Evolutionary conservation across 2,797 vertebrate genomes (phyloP), one percentile per base, ranked within the genome.

Genomic region (Nothura maculosa): DNA sequence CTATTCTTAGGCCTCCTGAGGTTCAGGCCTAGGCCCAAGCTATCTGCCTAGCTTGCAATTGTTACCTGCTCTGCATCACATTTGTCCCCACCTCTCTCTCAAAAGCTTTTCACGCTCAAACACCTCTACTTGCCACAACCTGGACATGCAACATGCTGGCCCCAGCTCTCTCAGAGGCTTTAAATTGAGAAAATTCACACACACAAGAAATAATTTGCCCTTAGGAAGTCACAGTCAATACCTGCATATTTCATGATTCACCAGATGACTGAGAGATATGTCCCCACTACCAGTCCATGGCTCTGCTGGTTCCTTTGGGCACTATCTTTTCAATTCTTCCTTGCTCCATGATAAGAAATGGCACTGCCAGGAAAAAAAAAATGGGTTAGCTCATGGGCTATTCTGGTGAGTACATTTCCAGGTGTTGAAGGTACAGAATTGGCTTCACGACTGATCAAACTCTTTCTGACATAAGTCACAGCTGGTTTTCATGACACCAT

Each of bases 251-350:
- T 60, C 20, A 42, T 9, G 66, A 47, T 2, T 0, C 42, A 85
- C 67, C 30, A 80, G 52, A 70, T 47, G 55, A 20, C 8, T 1
- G 7, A 50, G 38, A 16, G 16, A 24, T 1, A 0, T 61, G 1
- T 28, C 58, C 5, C 32, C 12, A 10, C n/a, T 42, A 55, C 21
- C 25, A 79, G 27, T 13, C 4, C 52, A 32, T 48, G 28, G 30
- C 34, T 83, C 57, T 58, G 19, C 9, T 43, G 73, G 11, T 5
- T 68, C 42, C 40, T 78, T 77, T 82, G 64, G 32, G 64, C 80
- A 80, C 43, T 43, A 12, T 6, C 57, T 24, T 75, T 34, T 10
- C 52, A 30, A 17, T 10, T 3, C 30, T 61, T 75, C 62, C 45
- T 93, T 61, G 64, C 28, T 25, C 34, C n/a, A 28, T 48, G 66